These are phyloP conservation scores for Spinus olivaceus DNA, from an alignment of 2,797 vertebrate genomes.

Conservation along the genomic window DNA sequence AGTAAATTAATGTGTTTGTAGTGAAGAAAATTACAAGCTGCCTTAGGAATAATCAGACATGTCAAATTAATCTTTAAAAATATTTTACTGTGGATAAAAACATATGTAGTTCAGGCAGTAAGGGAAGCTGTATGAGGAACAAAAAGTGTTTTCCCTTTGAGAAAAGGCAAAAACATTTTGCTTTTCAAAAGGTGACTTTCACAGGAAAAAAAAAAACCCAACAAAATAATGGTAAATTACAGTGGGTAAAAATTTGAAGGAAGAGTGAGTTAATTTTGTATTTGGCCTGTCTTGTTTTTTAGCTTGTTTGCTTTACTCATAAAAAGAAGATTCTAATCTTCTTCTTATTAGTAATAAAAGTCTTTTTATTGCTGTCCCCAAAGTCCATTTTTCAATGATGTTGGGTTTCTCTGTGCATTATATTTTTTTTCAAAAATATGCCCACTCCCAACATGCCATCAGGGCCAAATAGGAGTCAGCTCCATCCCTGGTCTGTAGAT, in stretches of 20 bases:
- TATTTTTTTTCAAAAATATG: background rate
- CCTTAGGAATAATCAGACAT: background rate
- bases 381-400: background rate
- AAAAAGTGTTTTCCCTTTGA: background rate
- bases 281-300: background rate
- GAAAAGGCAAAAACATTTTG: background rate
- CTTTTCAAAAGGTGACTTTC: background rate
- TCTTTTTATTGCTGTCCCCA: background rate
- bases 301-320: background rate
- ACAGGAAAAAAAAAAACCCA: accelerated
- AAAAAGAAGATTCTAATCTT: background rate
- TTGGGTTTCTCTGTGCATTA: background rate
- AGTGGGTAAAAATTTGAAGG: background rate
- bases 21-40: background rate
- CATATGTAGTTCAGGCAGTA: background rate
- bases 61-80: background rate
- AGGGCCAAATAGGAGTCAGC: background rate
- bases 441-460: accelerated
- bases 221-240: background rate
- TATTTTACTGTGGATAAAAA: background rate
- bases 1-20: background rate
- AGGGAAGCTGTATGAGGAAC: background rate
- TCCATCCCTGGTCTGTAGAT: background rate
- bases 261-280: background rate
- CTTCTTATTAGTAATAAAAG: background rate